A percentile compares a stretch with the other conserved stretches of the same genome.
phyloP scores from a whole-genome alignment of 2,888 invertebrate genomes.

The Scrobipalpa atriplicella region DNA sequence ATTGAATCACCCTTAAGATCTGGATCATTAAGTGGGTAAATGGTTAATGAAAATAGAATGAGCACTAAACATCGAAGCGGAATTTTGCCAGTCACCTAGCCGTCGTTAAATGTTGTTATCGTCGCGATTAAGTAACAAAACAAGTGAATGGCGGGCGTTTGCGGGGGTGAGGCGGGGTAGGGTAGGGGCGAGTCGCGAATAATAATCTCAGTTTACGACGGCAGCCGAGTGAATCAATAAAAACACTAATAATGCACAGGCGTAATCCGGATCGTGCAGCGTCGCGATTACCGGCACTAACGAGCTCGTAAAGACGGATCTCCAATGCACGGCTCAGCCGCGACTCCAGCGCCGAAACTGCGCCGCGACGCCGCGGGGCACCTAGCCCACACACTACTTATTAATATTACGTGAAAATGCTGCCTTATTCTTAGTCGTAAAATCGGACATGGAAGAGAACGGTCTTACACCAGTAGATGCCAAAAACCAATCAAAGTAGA shows the following conservation, averaged over 20 bases:
- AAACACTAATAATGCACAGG: slow-evolving; percentile 83
- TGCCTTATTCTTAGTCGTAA: no score
- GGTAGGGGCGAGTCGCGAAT: slow-evolving; percentile 69
- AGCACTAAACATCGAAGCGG: slow-evolving; percentile 82
- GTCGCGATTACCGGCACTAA: slow-evolving; percentile 80
- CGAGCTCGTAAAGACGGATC: slow-evolving; percentile 81
- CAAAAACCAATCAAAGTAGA: no score
- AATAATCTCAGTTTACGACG: slow-evolving; percentile 83
- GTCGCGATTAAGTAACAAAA: slow-evolving; percentile 82
- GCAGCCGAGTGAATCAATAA: slow-evolving; percentile 83
- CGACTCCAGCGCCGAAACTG: slow-evolving; percentile 45
- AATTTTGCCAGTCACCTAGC: slow-evolving; percentile 82
- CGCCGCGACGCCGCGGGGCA: slow-evolving; percentile 55
- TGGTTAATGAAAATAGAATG: slow-evolving; percentile 83
- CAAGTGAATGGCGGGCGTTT: slow-evolving; percentile 67
- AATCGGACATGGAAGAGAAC: no score
- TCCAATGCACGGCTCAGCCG: slow-evolving; percentile 74
- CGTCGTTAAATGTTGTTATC: slow-evolving; percentile 82
- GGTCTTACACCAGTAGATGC: no score
- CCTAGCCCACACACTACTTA: slow-evolving; percentile 25
- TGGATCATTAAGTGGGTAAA: slow-evolving; percentile 82
- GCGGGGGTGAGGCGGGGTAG: slow-evolving; percentile 44
- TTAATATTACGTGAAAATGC: background rate
- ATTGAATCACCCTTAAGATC: slow-evolving; percentile 78
- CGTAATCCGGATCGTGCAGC: slow-evolving; percentile 79